Conservation (phyloP, 2,888 invertebrate genomes). For the Malacosoma neustria region DNA sequence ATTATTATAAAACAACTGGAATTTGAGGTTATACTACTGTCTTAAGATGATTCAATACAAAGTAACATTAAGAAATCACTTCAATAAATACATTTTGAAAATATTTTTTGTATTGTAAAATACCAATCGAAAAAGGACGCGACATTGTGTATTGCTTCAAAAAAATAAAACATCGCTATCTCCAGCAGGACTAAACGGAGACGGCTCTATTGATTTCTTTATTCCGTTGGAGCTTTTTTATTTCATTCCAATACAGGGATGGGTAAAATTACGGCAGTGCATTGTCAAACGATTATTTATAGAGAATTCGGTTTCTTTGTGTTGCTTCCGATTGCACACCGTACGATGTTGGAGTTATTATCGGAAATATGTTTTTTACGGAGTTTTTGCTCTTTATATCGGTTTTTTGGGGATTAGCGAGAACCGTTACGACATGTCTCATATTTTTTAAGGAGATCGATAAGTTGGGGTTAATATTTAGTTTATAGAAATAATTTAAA, state of each 20-base stretch:
- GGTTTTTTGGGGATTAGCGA: conserved; percentile 16
- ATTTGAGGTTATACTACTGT: too few relatives aligned
- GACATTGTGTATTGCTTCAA: not conserved
- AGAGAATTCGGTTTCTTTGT: conserved; percentile 69
- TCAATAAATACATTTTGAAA: not conserved
- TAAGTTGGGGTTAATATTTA: not conserved
- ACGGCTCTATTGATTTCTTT: conserved; percentile 37
- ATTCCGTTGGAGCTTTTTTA: conserved; percentile 49
- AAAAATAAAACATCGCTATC: conserved; percentile 10
- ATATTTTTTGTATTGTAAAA: not conserved
- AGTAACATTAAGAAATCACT: too few relatives aligned
- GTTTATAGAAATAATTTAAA: not conserved
- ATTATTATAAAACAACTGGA: too few relatives aligned
- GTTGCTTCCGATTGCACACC: conserved; percentile 48
- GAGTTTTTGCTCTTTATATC: conserved; percentile 31
- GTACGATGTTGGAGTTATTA: conserved; percentile 37
- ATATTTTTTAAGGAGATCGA: too few relatives aligned
- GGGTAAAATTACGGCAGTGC: conserved; percentile 64
- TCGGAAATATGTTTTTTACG: conserved; percentile 34
- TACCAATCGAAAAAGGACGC: not conserved
- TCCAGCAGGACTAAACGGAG: conserved; percentile 2
- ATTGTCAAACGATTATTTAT: conserved; percentile 71
- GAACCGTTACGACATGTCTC: conserved; percentile 38
- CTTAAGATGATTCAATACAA: too few relatives aligned
- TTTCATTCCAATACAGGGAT: conserved; percentile 63